Evolutionary conservation across 2,113 vertebrate species (phyloP).

Genomic region (Anoura caudifer): DNA sequence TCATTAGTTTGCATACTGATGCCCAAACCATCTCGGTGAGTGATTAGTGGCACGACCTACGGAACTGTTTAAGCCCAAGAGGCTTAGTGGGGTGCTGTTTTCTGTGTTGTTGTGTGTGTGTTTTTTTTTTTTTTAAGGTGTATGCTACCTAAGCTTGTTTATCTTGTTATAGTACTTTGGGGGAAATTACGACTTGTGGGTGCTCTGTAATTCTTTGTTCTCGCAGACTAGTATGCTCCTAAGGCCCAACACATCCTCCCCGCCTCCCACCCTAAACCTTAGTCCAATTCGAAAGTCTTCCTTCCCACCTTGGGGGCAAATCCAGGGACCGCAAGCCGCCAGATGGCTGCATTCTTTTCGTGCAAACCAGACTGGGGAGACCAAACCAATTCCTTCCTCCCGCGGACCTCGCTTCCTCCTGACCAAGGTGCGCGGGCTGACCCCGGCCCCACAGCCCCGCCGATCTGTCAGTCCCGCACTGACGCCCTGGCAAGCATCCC

Average conservation of each 20-base stretch:
- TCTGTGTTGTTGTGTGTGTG: no score
- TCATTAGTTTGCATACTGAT: not conserved
- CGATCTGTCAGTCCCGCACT: not conserved
- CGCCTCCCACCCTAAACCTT: slow-evolving; percentile 23
- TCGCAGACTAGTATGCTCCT: not conserved
- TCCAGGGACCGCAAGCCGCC: slow-evolving; percentile 55
- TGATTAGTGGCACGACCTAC: not conserved
- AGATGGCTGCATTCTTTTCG: slow-evolving; percentile 47
- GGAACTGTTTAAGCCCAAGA: not conserved
- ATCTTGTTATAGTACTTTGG: not conserved
- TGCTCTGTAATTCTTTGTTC: slow-evolving; percentile 65
- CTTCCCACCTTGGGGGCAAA: slow-evolving; percentile 66
- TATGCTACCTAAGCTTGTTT: not conserved
- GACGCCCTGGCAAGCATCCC: not conserved
- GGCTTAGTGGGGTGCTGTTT: not conserved
- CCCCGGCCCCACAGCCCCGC: not conserved
- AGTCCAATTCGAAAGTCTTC: slow-evolving; percentile 4
- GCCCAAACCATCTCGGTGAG: not conserved
- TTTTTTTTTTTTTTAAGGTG: not conserved
- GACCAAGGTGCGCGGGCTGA: not conserved
- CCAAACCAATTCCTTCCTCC: slow-evolving; percentile 4
- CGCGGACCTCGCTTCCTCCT: not conserved
- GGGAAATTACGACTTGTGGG: slow-evolving; percentile 10
- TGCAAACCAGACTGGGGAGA: not conserved
- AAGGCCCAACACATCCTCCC: not conserved